Evolutionary conservation across 1,140 invertebrate genomes (phyloP).

Genomic region (Zaprionus africanus): DNA sequence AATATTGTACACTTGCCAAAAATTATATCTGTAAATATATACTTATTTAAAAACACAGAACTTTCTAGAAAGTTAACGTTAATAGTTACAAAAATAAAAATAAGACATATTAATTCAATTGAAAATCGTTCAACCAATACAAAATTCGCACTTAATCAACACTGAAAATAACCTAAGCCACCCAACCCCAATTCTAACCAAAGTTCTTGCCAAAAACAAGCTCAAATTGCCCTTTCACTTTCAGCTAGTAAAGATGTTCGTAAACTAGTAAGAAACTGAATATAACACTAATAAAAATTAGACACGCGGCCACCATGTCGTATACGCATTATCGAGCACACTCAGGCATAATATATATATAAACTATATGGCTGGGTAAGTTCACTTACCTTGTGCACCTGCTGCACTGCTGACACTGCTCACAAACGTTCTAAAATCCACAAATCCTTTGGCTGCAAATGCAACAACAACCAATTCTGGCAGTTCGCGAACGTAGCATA

Average conservation of each 20-base stretch:
- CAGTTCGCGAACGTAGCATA: conserved; percentile 73
- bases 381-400: conserved; percentile 71
- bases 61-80: too few species aligned
- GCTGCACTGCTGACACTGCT: conserved; percentile 51
- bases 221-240: background rate
- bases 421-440: conserved; percentile 75
- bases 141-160: too few species aligned
- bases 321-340: conserved; percentile 55
- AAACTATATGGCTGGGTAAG: background rate
- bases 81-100: too few species aligned
- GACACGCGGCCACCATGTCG: conserved; percentile 67
- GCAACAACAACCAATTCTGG: conserved; percentile 81
- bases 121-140: too few species aligned
- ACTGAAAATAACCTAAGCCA: too few species aligned
- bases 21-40: too few species aligned
- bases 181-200: too few species aligned
- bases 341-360: background rate
- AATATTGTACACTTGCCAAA: too few species aligned
- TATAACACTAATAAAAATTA: conserved; percentile 32
- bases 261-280: background rate
- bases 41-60: too few species aligned
- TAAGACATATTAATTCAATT: too few species aligned
- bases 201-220: too few species aligned
- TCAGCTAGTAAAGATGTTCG: background rate
- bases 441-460: conserved; percentile 83